Evolutionary conservation across 2,888 invertebrate species (phyloP), one percentile per base, ranked within the genome.

Genomic region (Phrixothrix hirtus): DNA sequence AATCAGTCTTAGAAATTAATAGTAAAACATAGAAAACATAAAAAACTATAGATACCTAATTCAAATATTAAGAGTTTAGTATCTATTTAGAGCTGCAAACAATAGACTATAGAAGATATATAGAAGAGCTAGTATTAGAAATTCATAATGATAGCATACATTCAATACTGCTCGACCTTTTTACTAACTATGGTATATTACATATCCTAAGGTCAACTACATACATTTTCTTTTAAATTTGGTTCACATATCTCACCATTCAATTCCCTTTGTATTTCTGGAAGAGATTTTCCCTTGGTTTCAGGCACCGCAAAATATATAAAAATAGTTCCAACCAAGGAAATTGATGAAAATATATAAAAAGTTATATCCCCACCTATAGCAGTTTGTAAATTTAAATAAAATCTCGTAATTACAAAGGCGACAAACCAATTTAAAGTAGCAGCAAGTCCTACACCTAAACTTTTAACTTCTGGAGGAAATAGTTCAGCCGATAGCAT

Each of bases 401-500:
- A 91, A 15, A 86, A 86, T 65, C 86, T 87, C 0, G 92, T 92
- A 0, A 92, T 86, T 0, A 90, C 67, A 71, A 92, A 92, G 31
- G 88, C 88, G 61, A 89, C 77, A n/a, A 88, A 72, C 92, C 92
- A 92, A 71, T 92, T 93, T 38, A 88, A 81, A 1, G 91, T 83
- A 13, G 91, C 88, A 1, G 90, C 89, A 14, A 89, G 83, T 0
- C 91, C 89, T 11, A 86, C 83, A 12, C 87, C 88, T 39, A 88
- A 79, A 1, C 85, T 86, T 69, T 89, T 90, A 50, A 91, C 87
- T 63, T 90, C 86, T 1, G 87, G 80, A 38, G 89, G 82, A 71
- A 94, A 88, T 7, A 94, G 78, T 72, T 94, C 94, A 1, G 92
- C 84, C 72, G 87, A 79, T 79, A 90, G 88, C 79, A 92, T 82